Evolutionary conservation across 2,888 invertebrate species (phyloP).

Genomic region (Crematogaster levior): DNA sequence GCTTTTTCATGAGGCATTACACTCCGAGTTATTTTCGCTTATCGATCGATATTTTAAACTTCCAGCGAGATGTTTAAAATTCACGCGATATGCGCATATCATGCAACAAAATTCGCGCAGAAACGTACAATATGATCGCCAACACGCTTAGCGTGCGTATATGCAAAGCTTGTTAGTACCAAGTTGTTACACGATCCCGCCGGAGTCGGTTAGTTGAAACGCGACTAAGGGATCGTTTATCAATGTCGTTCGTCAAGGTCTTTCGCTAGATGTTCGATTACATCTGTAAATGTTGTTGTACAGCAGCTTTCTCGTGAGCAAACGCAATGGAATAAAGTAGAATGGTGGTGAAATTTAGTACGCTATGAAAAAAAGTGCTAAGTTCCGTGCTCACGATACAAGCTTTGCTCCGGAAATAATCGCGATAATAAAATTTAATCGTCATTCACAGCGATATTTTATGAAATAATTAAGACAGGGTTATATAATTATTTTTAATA

Average conservation of each 20-base stretch:
- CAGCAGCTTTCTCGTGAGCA: conserved; percentile 53
- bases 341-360: conserved; percentile 14
- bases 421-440: conserved; percentile 21
- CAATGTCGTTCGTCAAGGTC: conserved; percentile 70
- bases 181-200: conserved; percentile 61
- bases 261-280: conserved; percentile 60
- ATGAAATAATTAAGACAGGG: conserved; percentile 14
- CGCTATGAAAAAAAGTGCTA: background rate
- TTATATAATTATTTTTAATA: background rate
- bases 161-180: conserved; percentile 62
- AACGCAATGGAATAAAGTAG: conserved; percentile 27
- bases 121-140: conserved; percentile 57
- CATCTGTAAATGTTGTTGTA: conserved; percentile 52
- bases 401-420: conserved; percentile 15
- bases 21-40: conserved; percentile 32
- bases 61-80: conserved; percentile 43
- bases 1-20: background rate
- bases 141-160: conserved; percentile 46
- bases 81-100: conserved; percentile 47
- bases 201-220: conserved; percentile 66
- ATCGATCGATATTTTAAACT: conserved; percentile 44
- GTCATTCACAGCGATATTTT: background rate
- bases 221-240: conserved; percentile 72
- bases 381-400: background rate
- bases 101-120: conserved; percentile 43